These are phyloP conservation scores for Misgurnus mizolepis DNA, from an alignment of 2,113 vertebrate genomes.

Conservation along the genomic window DNA sequence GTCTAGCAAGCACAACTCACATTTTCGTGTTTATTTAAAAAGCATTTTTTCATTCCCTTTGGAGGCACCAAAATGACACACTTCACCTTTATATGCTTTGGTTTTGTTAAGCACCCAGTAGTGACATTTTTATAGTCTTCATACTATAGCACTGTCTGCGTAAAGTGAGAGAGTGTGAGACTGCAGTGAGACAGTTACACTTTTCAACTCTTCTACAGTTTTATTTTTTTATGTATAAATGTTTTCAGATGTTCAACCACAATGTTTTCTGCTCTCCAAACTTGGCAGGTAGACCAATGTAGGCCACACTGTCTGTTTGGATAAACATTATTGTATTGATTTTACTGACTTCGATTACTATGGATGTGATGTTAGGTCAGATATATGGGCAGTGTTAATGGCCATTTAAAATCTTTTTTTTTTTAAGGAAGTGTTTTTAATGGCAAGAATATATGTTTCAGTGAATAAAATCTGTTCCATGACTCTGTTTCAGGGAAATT, in stretches of 20 bases:
- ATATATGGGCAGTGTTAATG: constrained; percentile 2
- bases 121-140: neutral
- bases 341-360: constrained; percentile 1
- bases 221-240: constrained; percentile 6
- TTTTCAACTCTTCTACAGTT: neutral
- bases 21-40: no score
- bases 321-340: constrained; percentile 1
- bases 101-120: neutral
- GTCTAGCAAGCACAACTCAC: no score
- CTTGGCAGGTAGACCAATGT: constrained; percentile 10
- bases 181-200: neutral
- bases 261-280: neutral
- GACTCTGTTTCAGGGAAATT: neutral
- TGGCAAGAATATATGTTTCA: constrained; percentile 12
- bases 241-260: constrained; percentile 36
- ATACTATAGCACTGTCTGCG: neutral
- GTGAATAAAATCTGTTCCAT: neutral
- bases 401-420: neutral
- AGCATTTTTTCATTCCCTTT: no score
- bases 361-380: neutral
- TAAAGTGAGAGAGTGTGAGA: neutral
- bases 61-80: no score
- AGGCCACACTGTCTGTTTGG: constrained; percentile 3
- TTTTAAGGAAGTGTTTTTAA: neutral
- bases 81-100: neutral